phyloP scores from a whole-genome alignment of 2,797 vertebrate species.

The Tokudaia tokunoshimensis region DNA sequence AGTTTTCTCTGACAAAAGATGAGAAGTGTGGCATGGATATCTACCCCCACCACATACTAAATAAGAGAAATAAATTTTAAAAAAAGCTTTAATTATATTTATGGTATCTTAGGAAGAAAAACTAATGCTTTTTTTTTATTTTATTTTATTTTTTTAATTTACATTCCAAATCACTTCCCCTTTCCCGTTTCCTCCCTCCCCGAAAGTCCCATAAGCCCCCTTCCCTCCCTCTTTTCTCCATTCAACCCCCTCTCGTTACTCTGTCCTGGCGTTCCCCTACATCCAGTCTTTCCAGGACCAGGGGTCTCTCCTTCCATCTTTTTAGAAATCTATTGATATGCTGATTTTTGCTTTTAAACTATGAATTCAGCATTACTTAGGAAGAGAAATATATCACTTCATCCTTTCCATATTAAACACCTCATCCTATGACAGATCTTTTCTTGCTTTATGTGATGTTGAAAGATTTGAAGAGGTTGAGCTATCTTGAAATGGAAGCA shows the following conservation, averaged over 20 bases:
- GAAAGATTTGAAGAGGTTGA: neutral
- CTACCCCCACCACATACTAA: neutral
- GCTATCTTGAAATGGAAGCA: slow-evolving; percentile 4
- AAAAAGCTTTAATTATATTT: neutral
- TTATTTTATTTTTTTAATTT: too few relatives aligned
- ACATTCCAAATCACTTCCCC: too few relatives aligned
- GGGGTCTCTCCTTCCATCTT: too few relatives aligned
- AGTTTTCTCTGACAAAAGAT: neutral
- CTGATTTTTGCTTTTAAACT: neutral
- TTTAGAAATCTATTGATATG: too few relatives aligned
- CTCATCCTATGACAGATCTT: neutral
- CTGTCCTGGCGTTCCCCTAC: too few relatives aligned
- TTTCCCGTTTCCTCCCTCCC: too few relatives aligned
- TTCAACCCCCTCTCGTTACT: too few relatives aligned
- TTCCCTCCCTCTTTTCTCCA: too few relatives aligned
- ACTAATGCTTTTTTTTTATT: too few relatives aligned
- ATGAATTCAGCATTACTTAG: neutral
- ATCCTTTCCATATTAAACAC: neutral
- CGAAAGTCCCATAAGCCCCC: too few relatives aligned
- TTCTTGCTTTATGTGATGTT: neutral
- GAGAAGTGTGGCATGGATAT: neutral
- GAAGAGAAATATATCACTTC: neutral
- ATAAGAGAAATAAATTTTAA: neutral
- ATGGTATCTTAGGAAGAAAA: neutral
- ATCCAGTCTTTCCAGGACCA: too few relatives aligned